Evolutionary conservation across 2,113 vertebrate genomes (phyloP).

Genomic region (Erythrolamprus reginae): DNA sequence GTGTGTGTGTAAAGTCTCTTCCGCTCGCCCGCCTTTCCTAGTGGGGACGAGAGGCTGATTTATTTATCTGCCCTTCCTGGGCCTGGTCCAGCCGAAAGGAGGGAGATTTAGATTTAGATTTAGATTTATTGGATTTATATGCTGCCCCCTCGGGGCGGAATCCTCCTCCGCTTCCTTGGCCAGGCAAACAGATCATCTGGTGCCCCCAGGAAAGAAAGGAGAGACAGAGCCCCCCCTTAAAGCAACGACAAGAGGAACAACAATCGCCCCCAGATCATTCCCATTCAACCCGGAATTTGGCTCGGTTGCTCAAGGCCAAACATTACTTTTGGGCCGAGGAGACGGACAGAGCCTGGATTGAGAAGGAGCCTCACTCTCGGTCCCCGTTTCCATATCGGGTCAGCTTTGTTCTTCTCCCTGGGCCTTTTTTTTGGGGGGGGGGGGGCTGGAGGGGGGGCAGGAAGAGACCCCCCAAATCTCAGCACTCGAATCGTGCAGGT

Average conservation of each 20-base stretch:
- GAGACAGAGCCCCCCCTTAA: not conserved
- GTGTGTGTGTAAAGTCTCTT: no score
- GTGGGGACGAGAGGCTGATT: not conserved
- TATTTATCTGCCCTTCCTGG: not conserved
- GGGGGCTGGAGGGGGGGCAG: not conserved
- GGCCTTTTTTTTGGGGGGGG: no score
- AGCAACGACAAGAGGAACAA: not conserved
- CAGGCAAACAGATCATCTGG: no score
- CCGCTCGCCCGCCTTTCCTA: not conserved
- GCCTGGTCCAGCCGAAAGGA: not conserved
- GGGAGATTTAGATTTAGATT: no score
- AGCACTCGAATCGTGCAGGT: no score
- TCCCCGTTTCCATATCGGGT: not conserved
- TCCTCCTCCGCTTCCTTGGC: no score
- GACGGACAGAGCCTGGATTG: not conserved
- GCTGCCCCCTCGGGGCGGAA: no score
- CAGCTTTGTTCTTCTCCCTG: not conserved
- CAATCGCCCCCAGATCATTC: not conserved
- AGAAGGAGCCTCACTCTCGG: accelerated
- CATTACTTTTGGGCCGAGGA: not conserved
- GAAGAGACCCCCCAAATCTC: not conserved
- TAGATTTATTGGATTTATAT: no score
- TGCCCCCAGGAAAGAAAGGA: not conserved
- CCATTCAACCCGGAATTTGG: not conserved
- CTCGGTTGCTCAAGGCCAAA: not conserved